phyloP scores from a whole-genome alignment of 1,140 invertebrate genomes.

The Campoletis sonorensis region DNA sequence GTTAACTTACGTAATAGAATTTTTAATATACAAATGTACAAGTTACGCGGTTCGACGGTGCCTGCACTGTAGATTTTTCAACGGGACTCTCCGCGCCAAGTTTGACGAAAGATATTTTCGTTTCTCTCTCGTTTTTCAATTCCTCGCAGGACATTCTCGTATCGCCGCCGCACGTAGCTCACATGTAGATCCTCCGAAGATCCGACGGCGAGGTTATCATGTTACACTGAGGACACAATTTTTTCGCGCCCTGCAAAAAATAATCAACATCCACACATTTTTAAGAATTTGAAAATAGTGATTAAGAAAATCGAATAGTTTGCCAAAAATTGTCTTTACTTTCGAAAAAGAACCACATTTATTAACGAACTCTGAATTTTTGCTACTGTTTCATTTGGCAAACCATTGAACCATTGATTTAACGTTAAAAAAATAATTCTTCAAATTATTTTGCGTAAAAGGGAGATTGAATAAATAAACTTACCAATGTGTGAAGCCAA shows the following conservation, averaged over 20 bases:
- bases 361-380: slow-evolving; percentile 4
- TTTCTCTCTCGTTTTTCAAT: slow-evolving; percentile 4
- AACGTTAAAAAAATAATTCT: slow-evolving; percentile 10
- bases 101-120: slow-evolving; percentile 1
- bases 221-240: slow-evolving; percentile 96
- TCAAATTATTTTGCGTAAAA: too few species aligned
- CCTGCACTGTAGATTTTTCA: neutral
- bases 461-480: slow-evolving; percentile 52
- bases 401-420: neutral
- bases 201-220: slow-evolving; percentile 93
- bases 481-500: slow-evolving; percentile 92
- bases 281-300: too few species aligned
- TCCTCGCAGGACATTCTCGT: slow-evolving; percentile 33
- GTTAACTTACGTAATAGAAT: slow-evolving; percentile 69
- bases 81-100: neutral
- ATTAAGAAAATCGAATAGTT: too few species aligned
- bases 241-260: slow-evolving; percentile 87
- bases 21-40: slow-evolving; percentile 75
- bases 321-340: too few species aligned
- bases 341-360: too few species aligned
- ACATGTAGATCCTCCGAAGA: slow-evolving; percentile 93
- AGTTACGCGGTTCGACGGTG: slow-evolving; percentile 51
- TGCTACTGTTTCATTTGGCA: too few species aligned
- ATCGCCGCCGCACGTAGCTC: slow-evolving; percentile 66
- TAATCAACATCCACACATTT: too few species aligned